Evolutionary conservation across 2,888 invertebrate genomes (phyloP), one percentile per base, ranked within the genome.

Genomic region (Pelosia muscerda): DNA sequence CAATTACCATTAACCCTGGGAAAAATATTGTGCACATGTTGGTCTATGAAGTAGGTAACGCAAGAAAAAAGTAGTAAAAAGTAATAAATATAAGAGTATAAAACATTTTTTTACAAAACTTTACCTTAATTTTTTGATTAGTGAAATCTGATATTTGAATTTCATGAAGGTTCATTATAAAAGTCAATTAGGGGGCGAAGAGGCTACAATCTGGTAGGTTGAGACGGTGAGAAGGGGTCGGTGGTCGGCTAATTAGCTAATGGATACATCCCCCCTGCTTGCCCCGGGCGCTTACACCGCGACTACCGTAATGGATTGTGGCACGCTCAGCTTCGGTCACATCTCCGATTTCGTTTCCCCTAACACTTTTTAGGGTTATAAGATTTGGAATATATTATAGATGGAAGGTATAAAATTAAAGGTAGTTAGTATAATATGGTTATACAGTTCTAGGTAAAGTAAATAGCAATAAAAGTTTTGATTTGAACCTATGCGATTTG

Each of bases 221-320:
- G 67, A 38, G 64, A 92, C 92, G 90, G 90, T 82, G 90, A 90
- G 92, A 92, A 93, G 92, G 91, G 91, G 90, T 90, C 85, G 85
- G 72, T 84, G 84, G 80, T 81, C 80, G 81, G 86, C 86, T 94
- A 94, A 94, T 95, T 95, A 94, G 90, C 89, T 94, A 94, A 95
- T 95, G 94, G 94, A 91, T 75, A 69, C 83, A 77, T 79, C 83
- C 85, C 85, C 83, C 82, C 73, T 70, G 67, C 74, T 72, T 79
- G 76, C 75, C 79, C 77, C 71, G 74, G 74, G 72, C 73, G 69
- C 75, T 81, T 75, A 77, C 74, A 66, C 77, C 75, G 68, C 66
- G 68, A 67, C 74, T 19, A 58, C 69, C 75, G 74, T 93, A 94
- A 94, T 94, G 94, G 92, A 91, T 91, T 88, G 91, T 83, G 84